Evolutionary conservation across 2,797 vertebrate species (phyloP), one percentile per base, ranked within the genome.

Genomic region (Echiichthys vipera): DNA sequence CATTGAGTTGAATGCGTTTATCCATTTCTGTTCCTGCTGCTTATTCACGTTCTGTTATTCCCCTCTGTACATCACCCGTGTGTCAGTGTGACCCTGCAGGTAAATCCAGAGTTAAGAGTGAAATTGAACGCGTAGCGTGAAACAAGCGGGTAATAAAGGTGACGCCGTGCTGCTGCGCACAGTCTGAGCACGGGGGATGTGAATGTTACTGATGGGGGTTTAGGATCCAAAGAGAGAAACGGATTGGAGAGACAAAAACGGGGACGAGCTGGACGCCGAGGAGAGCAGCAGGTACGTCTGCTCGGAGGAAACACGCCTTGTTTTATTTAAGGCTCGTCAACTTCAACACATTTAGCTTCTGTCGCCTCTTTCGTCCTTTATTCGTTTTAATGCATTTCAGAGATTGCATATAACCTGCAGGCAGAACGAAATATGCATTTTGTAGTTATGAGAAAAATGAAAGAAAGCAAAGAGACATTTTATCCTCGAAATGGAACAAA

Each of bases 101-200:
- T 86, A 53, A 62, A 49, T 11, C 65, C 56, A 25, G 73, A 57
- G 24, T 57, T 77, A 5, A n/a, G 73, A 40, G 49, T 54, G 76
- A 77, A 77, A 88, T 91, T 85, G 85, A 93, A 92, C 53, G 84
- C 84, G 24, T 57, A 43, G 65, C 77, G 78, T 89, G 91, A 93
- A 94, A 93, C 86, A 84, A 75, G 85, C 88, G 87, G 78, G 71
- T 75, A 88, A 89, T 93, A 81, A 84, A 87, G 82, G 80, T 64
- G 84, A 84, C 84, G 84, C 86, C 81, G 84, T 45, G 88, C 89
- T 71, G 74, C 12, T 63, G 61, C 62, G 67, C 70, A 13, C 22
- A 78, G 73, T 86, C 83, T 80, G 78, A 68, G 58, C 71, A 74
- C 43, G 63, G 56, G 58, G 62, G 57, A 73, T 66, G 55, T 53